phyloP scores from a whole-genome alignment of 1,140 invertebrate genomes.

The Leptinotarsa texana region DNA sequence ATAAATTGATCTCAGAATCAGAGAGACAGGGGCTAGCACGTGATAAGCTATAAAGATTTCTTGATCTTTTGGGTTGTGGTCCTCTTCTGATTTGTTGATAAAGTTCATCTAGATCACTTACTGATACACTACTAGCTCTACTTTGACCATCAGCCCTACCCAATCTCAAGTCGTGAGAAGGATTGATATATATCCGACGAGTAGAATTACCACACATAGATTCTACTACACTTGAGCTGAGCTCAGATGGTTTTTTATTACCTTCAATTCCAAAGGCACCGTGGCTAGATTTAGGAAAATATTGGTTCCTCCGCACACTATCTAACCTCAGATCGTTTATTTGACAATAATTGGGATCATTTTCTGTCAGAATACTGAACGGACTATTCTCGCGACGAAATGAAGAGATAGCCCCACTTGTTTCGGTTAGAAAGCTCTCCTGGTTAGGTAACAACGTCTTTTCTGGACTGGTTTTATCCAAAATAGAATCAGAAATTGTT shows the following conservation, averaged over 20 bases:
- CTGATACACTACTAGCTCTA: slow-evolving; percentile 54
- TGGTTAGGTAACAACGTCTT: slow-evolving; percentile 55
- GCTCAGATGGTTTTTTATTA: slow-evolving; percentile 27
- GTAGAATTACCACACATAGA: slow-evolving; percentile 53
- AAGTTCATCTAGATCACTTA: slow-evolving; percentile 62
- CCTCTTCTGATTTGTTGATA: slow-evolving; percentile 62
- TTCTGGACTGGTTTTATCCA: slow-evolving; percentile 59
- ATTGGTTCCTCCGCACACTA: slow-evolving; percentile 1
- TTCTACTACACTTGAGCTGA: slow-evolving; percentile 38
- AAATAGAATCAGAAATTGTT: slow-evolving; percentile 68
- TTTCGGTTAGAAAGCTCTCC: slow-evolving; percentile 14
- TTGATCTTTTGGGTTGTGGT: slow-evolving; percentile 29
- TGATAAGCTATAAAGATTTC: slow-evolving; percentile 20
- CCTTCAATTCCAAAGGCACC: not conserved
- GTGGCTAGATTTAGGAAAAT: slow-evolving; percentile 4
- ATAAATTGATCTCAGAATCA: slow-evolving; percentile 51
- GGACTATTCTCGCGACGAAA: slow-evolving; percentile 24
- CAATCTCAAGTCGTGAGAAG: slow-evolving; percentile 41
- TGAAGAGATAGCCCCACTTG: not conserved
- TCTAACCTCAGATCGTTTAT: slow-evolving; percentile 21
- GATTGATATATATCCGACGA: slow-evolving; percentile 45
- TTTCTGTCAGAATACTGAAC: slow-evolving; percentile 23
- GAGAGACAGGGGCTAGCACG: slow-evolving; percentile 48
- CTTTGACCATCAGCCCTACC: slow-evolving; percentile 41
- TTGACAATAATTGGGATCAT: slow-evolving; percentile 33